Percentiles rank a stretch among this genome's conserved stretches.
Conservation (phyloP, 2,888 invertebrate species). For the Itoplectis maculator region DNA sequence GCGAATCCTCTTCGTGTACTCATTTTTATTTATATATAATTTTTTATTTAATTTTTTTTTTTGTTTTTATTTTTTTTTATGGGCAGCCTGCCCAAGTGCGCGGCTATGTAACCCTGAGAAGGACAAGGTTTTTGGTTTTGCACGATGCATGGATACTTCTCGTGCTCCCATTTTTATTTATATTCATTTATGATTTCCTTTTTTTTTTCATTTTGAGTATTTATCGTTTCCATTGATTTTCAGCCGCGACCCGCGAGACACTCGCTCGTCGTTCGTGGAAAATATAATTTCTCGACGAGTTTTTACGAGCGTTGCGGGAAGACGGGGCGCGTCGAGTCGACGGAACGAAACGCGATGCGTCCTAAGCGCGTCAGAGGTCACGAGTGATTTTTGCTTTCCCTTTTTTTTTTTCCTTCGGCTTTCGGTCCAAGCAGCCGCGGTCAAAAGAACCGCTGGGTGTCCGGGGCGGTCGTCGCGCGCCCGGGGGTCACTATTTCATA, state of each 20-base stretch:
- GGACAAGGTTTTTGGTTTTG: too few species aligned
- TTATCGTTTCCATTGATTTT: neutral
- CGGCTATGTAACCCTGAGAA: too few species aligned
- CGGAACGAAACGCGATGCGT: conserved; percentile 23
- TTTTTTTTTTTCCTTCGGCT: conserved; percentile 31
- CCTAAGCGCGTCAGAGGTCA: conserved; percentile 32
- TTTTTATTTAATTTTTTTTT: too few species aligned
- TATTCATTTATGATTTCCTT: too few species aligned
- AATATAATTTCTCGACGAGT: conserved; percentile 27
- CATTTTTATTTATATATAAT: too few species aligned
- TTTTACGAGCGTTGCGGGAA: conserved; percentile 67
- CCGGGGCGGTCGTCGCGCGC: conserved; percentile 40
- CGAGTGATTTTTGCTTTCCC: conserved; percentile 23
- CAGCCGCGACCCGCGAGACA: neutral
- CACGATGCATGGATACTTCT: too few species aligned
- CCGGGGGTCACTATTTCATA: conserved; percentile 74
- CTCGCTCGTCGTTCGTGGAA: neutral
- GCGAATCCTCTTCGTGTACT: too few species aligned
- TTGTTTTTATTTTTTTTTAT: too few species aligned
- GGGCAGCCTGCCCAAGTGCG: too few species aligned
- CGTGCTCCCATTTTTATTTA: too few species aligned
- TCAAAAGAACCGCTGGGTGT: conserved; percentile 68
- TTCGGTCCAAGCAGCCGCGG: conserved; percentile 35
- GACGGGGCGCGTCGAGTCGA: conserved; percentile 35
- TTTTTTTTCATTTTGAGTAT: neutral